These are phyloP conservation scores for Acipenser ruthenus DNA, from an alignment of 2,797 vertebrate genomes.

Conservation along the genomic window DNA sequence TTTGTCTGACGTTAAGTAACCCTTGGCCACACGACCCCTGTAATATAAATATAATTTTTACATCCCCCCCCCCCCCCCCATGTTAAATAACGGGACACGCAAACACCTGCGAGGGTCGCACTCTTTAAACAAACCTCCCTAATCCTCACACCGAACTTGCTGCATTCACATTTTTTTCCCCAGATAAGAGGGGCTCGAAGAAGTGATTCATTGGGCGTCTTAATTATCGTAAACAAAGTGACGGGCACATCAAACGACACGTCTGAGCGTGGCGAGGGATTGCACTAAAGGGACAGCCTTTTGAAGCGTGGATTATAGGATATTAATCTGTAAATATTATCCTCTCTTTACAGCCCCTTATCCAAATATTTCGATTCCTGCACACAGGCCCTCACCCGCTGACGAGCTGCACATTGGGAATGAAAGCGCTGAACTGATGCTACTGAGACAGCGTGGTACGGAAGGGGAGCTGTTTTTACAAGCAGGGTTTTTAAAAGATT, in stretches of 20 bases:
- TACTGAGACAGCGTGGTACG: background rate
- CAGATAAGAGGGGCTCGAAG: slow-evolving; percentile 1
- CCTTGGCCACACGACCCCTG: slow-evolving; percentile 1
- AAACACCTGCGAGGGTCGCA: slow-evolving; percentile 44
- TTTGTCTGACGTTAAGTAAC: slow-evolving; percentile 37
- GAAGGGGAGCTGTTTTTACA: background rate
- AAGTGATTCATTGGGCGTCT: background rate
- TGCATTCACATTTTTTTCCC: slow-evolving; percentile 3
- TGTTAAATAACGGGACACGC: slow-evolving; percentile 24
- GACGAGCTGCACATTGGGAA: slow-evolving; percentile 33
- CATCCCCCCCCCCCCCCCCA: background rate
- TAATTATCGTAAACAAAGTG: slow-evolving; percentile 1
- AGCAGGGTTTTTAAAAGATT: background rate
- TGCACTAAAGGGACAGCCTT: slow-evolving; percentile 25
- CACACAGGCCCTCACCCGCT: slow-evolving; percentile 34
- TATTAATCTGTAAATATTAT: slow-evolving; percentile 8
- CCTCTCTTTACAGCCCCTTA: slow-evolving; percentile 30
- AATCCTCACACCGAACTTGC: slow-evolving; percentile 22
- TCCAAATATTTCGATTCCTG: background rate
- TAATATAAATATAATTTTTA: background rate
- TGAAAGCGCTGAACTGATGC: background rate
- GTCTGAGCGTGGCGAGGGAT: slow-evolving; percentile 30
- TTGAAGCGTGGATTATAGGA: background rate
- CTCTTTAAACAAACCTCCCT: slow-evolving; percentile 2
- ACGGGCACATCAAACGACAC: slow-evolving; percentile 36